phyloP scores from a whole-genome alignment of 2,113 vertebrate genomes.

The Regulus satrapa region DNA sequence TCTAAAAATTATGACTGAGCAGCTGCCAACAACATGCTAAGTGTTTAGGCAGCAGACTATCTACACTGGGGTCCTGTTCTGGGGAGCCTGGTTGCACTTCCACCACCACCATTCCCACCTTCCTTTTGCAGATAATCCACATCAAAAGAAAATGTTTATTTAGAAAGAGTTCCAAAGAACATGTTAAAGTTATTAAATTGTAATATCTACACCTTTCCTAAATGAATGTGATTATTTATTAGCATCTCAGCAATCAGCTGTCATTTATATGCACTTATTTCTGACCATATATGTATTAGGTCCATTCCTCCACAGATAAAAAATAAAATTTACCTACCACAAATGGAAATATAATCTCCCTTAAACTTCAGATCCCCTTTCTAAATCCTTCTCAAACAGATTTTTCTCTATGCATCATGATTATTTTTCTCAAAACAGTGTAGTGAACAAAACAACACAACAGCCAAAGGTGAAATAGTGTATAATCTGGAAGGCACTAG shows the following conservation, averaged over 20 bases:
- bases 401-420: not conserved
- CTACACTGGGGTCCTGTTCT: not conserved
- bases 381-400: not conserved
- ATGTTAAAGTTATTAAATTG: not conserved
- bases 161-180: not conserved
- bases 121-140: not conserved
- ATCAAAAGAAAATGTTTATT: not conserved
- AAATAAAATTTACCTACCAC: not conserved
- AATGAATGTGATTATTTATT: not conserved
- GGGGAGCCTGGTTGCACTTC: not conserved
- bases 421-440: conserved; percentile 25
- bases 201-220: not conserved
- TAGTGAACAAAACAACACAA: not conserved
- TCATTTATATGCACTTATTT: not conserved
- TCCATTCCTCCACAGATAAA: not conserved
- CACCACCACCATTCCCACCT: not conserved
- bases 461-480: not conserved
- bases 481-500: not conserved
- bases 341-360: conserved; percentile 10
- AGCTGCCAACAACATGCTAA: not conserved
- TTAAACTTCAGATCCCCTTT: not conserved
- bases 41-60: not conserved
- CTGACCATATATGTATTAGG: not conserved
- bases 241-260: not conserved
- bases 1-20: not conserved